Conservation (phyloP, 1,140 invertebrate genomes). For the Drosophila oshimai region DNA sequence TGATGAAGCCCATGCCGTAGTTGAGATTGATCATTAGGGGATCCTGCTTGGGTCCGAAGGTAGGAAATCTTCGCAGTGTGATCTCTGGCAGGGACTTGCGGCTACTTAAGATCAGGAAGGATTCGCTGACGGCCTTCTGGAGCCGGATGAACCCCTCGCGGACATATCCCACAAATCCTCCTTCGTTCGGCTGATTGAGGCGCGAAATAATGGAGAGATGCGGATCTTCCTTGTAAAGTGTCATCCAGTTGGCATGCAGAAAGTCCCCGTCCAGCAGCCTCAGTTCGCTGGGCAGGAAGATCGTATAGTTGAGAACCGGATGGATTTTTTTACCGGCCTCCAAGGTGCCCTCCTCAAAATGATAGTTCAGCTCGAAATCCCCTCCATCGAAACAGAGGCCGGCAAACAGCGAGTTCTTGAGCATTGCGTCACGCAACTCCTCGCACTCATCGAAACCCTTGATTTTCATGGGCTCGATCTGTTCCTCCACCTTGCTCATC, state of each 20-base stretch:
- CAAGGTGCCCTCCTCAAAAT: background rate
- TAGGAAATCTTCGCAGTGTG: conserved; percentile 45
- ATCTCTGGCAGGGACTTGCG: conserved; percentile 8
- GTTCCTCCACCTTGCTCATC: background rate
- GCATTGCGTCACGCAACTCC: background rate
- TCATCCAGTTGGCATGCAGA: conserved; percentile 51
- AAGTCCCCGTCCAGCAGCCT: conserved; percentile 1
- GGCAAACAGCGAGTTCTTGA: conserved; percentile 19
- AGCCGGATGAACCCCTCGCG: conserved; percentile 57
- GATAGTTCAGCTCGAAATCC: background rate
- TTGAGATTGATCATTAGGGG: conserved; percentile 5
- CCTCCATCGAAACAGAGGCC: conserved; percentile 53
- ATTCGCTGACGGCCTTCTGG: conserved; percentile 46
- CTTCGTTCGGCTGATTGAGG: conserved; percentile 9
- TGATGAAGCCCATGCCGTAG: conserved; percentile 21
- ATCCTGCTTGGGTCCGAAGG: conserved; percentile 27
- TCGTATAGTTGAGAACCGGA: conserved; percentile 34
- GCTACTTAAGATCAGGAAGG: conserved; percentile 8
- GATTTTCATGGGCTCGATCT: background rate
- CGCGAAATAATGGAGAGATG: background rate
- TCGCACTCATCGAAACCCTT: background rate
- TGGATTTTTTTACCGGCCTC: rapidly evolving
- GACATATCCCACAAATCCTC: conserved; percentile 47
- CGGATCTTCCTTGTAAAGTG: conserved; percentile 41
- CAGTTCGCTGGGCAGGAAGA: conserved; percentile 57